Percentiles rank a stretch among this genome's conserved stretches.
Conservation (phyloP, 2,797 vertebrate genomes). For the Neomorphus geoffroyi region DNA sequence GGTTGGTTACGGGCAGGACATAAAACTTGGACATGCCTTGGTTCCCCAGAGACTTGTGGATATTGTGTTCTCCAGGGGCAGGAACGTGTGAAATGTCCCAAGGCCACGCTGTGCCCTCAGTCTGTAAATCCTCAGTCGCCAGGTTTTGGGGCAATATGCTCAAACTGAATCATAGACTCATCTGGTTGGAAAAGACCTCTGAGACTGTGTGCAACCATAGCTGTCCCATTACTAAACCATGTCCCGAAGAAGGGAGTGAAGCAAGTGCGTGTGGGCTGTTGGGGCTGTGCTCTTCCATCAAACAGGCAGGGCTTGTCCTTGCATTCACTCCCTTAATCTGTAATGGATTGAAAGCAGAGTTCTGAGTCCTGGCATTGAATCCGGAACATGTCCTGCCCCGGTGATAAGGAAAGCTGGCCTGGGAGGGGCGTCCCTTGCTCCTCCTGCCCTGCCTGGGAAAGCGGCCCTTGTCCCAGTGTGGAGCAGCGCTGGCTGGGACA, state of each 20-base stretch:
- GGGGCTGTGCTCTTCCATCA: neutral
- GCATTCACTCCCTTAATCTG: neutral
- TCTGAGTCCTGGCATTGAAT: neutral
- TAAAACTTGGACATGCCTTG: neutral
- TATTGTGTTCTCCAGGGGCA: neutral
- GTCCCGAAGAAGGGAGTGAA: no score
- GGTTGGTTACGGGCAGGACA: neutral
- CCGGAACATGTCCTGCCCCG: neutral
- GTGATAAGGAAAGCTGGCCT: neutral
- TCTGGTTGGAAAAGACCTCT: no score
- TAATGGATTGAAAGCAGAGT: neutral
- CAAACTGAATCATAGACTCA: no score
- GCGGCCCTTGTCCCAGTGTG: neutral
- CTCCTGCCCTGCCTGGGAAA: neutral
- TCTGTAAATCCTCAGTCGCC: neutral
- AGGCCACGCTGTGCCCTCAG: rapidly evolving
- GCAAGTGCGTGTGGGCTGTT: neutral
- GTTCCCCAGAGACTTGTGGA: neutral
- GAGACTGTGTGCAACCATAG: no score
- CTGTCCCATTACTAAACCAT: no score
- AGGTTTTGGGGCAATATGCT: rapidly evolving
- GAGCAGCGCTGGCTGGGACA: neutral
- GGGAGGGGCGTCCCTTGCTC: neutral
- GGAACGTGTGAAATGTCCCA: neutral
- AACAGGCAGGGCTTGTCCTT: neutral